Percentiles rank a stretch among this genome's conserved stretches.
phyloP scores from a whole-genome alignment of 1,140 invertebrate species.

The Drosophila teissieri region DNA sequence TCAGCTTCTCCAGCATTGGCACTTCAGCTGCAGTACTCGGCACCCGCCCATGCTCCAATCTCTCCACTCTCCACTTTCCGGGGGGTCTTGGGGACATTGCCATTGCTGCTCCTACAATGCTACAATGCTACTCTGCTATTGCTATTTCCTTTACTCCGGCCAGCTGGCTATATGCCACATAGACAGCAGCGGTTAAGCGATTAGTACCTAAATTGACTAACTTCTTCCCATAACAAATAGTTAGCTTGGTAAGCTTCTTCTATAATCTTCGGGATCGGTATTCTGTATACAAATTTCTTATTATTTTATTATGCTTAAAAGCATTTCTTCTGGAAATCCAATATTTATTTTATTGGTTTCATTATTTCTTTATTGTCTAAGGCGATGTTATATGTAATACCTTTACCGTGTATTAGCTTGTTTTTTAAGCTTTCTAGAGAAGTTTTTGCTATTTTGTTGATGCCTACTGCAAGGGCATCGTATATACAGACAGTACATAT shows the following conservation, averaged over 20 bases:
- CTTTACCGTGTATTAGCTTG: no score
- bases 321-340: no score
- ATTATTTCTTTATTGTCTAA: no score
- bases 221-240: no score
- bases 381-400: no score
- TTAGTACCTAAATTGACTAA: not conserved
- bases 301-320: no score
- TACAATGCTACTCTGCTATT: conserved; percentile 1
- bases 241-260: no score
- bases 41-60: conserved; percentile 15
- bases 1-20: conserved; percentile 2
- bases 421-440: not conserved
- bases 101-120: conserved; percentile 5
- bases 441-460: not conserved
- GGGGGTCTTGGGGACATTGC: conserved; percentile 31
- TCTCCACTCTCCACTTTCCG: conserved; percentile 8
- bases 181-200: not conserved
- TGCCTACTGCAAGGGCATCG: not conserved
- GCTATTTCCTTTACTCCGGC: not conserved
- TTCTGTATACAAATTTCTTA: no score
- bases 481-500: conserved; percentile 3
- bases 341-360: no score
- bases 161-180: conserved; percentile 6
- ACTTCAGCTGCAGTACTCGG: conserved; percentile 7
- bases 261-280: no score